These are phyloP conservation scores for Drosophila auraria DNA, from an alignment of 1,140 invertebrate species.

Conservation along the genomic window DNA sequence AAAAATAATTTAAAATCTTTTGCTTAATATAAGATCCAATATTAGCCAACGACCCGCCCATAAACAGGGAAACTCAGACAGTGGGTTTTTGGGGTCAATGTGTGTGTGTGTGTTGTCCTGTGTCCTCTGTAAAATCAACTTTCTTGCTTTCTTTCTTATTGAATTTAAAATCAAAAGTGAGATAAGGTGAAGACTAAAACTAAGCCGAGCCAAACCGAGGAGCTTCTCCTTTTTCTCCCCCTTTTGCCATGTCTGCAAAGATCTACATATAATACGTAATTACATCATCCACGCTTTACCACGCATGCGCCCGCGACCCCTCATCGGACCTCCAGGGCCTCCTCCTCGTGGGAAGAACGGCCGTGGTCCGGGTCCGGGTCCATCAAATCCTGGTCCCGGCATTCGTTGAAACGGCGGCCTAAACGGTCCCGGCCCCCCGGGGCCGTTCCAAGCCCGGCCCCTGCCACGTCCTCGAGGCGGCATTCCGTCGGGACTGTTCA, in stretches of 20 bases:
- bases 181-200: slow-evolving; percentile 59
- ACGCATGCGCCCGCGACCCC: slow-evolving; percentile 73
- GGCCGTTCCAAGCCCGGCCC: slow-evolving; percentile 57
- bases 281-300: slow-evolving; percentile 84
- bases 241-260: slow-evolving; percentile 32
- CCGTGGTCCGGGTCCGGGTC: slow-evolving; percentile 34
- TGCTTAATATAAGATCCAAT: slow-evolving; percentile 1
- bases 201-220: slow-evolving; percentile 34
- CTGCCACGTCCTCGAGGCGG: slow-evolving; percentile 59
- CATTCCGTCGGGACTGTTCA: slow-evolving; percentile 67
- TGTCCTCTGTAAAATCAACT: slow-evolving; percentile 31
- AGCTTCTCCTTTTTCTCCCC: not conserved
- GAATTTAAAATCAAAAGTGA: slow-evolving; percentile 56
- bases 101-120: slow-evolving; percentile 7
- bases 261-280: slow-evolving; percentile 64
- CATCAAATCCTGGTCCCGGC: slow-evolving; percentile 60
- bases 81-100: slow-evolving; percentile 14
- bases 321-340: slow-evolving; percentile 55
- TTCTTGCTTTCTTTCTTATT: slow-evolving; percentile 26
- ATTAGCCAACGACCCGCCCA: not conserved
- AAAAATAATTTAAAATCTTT: not conserved
- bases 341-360: slow-evolving; percentile 60
- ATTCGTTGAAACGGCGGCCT: slow-evolving; percentile 71
- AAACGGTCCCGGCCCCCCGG: slow-evolving; percentile 54
- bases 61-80: not conserved